Conservation (phyloP, 2,113 vertebrate genomes). For the Engystomops pustulosus region DNA sequence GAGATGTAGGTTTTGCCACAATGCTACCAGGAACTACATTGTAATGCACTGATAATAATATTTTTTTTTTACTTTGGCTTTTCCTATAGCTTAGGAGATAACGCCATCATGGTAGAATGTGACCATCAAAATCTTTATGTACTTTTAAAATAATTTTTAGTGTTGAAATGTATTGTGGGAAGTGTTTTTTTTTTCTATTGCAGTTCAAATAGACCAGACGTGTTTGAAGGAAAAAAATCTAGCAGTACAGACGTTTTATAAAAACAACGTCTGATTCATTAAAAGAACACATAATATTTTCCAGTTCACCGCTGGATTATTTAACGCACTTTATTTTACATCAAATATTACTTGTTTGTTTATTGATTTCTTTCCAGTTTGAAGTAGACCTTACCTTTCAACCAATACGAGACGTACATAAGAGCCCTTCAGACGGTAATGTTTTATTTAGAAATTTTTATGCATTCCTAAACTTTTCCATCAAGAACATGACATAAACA, state of each 20-base stretch:
- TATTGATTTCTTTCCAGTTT: neutral
- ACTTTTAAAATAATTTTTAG: neutral
- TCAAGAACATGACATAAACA: neutral
- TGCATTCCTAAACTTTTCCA: constrained; percentile 15
- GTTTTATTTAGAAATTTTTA: neutral
- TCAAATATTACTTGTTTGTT: constrained; percentile 26
- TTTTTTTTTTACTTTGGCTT: neutral
- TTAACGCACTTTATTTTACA: constrained; percentile 6
- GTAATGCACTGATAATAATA: too few relatives aligned
- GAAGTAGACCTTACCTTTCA: neutral
- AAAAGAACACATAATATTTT: constrained; percentile 25
- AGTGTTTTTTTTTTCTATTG: neutral
- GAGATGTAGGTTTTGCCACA: too few relatives aligned
- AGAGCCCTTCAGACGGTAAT: neutral
- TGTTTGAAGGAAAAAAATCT: neutral
- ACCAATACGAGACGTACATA: neutral
- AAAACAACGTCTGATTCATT: constrained; percentile 33
- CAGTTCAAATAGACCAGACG: constrained; percentile 15
- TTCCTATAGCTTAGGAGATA: neutral
- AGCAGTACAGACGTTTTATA: neutral
- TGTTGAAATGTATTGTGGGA: constrained; percentile 10
- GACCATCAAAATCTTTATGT: neutral
- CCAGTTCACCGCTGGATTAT: neutral
- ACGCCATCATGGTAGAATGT: neutral
- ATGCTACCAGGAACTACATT: too few relatives aligned